Evolutionary conservation across 1,140 invertebrate species (phyloP).

Genomic region (Drosophila burlai): DNA sequence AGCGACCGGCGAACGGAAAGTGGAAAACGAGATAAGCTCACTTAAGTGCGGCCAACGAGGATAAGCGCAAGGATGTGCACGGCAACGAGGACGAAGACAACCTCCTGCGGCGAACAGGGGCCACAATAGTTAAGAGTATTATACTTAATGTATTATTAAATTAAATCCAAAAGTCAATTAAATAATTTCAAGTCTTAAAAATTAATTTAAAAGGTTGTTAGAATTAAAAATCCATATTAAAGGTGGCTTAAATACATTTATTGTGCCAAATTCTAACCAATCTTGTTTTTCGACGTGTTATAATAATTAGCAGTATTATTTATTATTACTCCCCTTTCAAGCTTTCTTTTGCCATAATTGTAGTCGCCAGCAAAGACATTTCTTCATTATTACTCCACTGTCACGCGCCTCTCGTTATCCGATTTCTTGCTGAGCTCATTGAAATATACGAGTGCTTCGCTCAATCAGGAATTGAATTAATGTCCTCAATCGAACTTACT

Average conservation of each 20-base stretch:
- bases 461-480: constrained; percentile 19
- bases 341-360: too few relatives aligned
- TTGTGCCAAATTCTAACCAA: not conserved
- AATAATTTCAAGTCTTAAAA: not conserved
- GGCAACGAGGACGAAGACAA: not conserved
- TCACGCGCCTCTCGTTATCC: constrained; percentile 8
- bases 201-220: not conserved
- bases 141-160: not conserved
- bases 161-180: not conserved
- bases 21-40: constrained; percentile 35
- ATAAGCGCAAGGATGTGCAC: constrained; percentile 7
- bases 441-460: constrained; percentile 11
- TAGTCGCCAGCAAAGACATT: not conserved
- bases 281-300: too few relatives aligned
- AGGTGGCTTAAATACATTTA: not conserved
- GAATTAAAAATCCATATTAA: not conserved
- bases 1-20: constrained; percentile 31
- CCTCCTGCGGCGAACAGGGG: not conserved
- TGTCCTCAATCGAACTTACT: constrained; percentile 21
- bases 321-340: not conserved
- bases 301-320: not conserved
- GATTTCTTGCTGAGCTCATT: constrained; percentile 10
- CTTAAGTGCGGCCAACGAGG: constrained; percentile 22
- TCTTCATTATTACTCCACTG: not conserved
- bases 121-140: not conserved